phyloP scores from a whole-genome alignment of 2,113 vertebrate species.

The Sitta europaea region DNA sequence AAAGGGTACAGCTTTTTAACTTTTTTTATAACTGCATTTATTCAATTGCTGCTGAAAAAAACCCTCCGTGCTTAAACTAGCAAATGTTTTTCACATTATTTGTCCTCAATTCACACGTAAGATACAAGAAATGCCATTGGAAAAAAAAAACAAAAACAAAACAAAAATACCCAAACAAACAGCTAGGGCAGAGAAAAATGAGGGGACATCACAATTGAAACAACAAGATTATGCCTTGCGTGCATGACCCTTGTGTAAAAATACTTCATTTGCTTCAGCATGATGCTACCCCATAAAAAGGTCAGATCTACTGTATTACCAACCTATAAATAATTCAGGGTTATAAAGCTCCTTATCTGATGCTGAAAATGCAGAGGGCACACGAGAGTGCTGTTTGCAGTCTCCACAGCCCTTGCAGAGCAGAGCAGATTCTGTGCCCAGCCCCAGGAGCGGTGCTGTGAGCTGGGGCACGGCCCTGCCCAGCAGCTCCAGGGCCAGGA shows the following conservation, averaged over 20 bases:
- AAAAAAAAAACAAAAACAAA: neutral
- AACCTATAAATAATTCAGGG: slow-evolving; percentile 61
- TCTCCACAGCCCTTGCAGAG: slow-evolving; percentile 11
- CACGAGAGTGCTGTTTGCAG: slow-evolving; percentile 18
- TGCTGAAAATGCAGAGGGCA: slow-evolving; percentile 26
- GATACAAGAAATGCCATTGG: neutral
- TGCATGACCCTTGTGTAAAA: neutral
- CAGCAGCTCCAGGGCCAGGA: too few species aligned
- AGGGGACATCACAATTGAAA: neutral
- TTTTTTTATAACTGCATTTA: neutral
- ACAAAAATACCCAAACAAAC: neutral
- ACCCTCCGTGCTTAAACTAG: neutral
- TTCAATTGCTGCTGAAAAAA: neutral
- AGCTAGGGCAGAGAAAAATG: neutral
- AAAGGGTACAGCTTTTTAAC: neutral
- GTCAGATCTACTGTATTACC: slow-evolving; percentile 51
- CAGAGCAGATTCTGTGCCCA: too few species aligned
- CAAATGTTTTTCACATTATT: neutral
- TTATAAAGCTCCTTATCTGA: slow-evolving; percentile 48
- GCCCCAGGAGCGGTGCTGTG: too few species aligned
- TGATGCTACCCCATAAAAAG: neutral
- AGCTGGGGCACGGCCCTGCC: too few species aligned
- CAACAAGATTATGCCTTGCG: neutral
- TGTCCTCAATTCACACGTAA: neutral
- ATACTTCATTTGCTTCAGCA: neutral